phyloP scores from a whole-genome alignment of 2,797 vertebrate genomes.

The Chelmon rostratus region DNA sequence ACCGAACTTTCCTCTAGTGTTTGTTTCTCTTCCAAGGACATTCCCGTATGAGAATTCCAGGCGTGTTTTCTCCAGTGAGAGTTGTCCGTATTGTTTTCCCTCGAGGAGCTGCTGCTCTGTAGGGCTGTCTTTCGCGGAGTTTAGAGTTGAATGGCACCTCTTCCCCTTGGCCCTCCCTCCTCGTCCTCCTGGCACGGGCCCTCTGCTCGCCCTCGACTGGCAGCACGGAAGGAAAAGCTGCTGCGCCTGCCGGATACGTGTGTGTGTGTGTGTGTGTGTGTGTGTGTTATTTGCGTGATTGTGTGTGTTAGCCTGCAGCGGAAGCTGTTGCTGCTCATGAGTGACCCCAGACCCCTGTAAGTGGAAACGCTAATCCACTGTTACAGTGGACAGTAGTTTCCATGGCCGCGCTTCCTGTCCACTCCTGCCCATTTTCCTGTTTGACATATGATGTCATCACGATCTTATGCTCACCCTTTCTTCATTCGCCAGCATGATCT shows the following conservation, averaged over 20 bases:
- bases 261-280: constrained; percentile 27
- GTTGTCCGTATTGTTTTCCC: constrained; percentile 19
- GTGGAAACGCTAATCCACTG: constrained; percentile 46
- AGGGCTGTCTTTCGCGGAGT: constrained; percentile 30
- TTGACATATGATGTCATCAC: constrained; percentile 83
- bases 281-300: constrained; percentile 12
- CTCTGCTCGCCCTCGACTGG: constrained; percentile 42
- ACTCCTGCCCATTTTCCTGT: constrained; percentile 82
- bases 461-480: constrained; percentile 43
- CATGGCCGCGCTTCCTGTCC: constrained; percentile 80
- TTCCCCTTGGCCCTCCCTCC: neutral
- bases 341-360: constrained; percentile 28
- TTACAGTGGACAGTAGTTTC: constrained; percentile 67
- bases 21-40: neutral
- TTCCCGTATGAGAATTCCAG: neutral
- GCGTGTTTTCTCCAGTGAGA: neutral
- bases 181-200: constrained; percentile 18
- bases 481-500: constrained; percentile 56
- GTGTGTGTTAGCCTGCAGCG: constrained; percentile 12
- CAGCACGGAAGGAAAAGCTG: constrained; percentile 64
- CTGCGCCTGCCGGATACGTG: constrained; percentile 24
- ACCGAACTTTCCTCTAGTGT: neutral
- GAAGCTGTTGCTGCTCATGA: constrained; percentile 29
- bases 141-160: constrained; percentile 35
- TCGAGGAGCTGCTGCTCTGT: constrained; percentile 7